These are phyloP conservation scores for Xylophagus ater DNA, from an alignment of 2,888 invertebrate genomes.

Conservation along the genomic window DNA sequence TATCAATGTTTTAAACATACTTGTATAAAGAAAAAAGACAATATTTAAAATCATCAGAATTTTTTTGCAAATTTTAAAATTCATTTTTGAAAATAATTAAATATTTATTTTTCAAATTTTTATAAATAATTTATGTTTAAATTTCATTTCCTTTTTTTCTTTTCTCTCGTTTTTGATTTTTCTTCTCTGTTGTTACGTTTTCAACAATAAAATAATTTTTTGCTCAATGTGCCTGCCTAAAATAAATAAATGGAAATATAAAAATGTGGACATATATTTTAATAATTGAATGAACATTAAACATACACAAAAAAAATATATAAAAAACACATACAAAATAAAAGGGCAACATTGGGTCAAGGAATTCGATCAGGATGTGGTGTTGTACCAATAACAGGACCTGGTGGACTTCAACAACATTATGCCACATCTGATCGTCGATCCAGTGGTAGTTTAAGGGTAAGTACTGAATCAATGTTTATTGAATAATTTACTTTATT, in stretches of 20 bases:
- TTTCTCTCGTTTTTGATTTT: conserved; percentile 16
- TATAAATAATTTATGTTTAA: no score
- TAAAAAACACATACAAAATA: no score
- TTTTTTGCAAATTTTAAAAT: no score
- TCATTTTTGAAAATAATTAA: no score
- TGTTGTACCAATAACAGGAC: conserved; percentile 39
- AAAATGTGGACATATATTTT: no score
- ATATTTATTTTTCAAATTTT: conserved; percentile 7
- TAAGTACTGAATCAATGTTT: conserved; percentile 26
- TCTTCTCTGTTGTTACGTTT: conserved; percentile 16
- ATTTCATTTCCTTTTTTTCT: conserved; percentile 8
- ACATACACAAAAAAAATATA: no score
- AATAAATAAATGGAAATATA: conserved; percentile 7
- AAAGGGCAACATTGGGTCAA: conserved; percentile 41
- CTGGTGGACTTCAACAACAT: conserved; percentile 36
- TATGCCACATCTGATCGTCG: conserved; percentile 39
- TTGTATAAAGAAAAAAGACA: no score
- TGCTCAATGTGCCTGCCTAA: conserved; percentile 12
- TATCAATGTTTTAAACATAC: no score
- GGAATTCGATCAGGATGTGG: conserved; percentile 40
- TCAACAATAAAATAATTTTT: conserved; percentile 14
- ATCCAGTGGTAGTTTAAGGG: conserved; percentile 36
- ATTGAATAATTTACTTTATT: conserved; percentile 11
- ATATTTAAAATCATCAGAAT: no score
- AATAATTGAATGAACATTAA: no score